Evolutionary conservation across 2,113 vertebrate species (phyloP), one percentile per base, ranked within the genome.

Genomic region (Spizaetus ornatus): DNA sequence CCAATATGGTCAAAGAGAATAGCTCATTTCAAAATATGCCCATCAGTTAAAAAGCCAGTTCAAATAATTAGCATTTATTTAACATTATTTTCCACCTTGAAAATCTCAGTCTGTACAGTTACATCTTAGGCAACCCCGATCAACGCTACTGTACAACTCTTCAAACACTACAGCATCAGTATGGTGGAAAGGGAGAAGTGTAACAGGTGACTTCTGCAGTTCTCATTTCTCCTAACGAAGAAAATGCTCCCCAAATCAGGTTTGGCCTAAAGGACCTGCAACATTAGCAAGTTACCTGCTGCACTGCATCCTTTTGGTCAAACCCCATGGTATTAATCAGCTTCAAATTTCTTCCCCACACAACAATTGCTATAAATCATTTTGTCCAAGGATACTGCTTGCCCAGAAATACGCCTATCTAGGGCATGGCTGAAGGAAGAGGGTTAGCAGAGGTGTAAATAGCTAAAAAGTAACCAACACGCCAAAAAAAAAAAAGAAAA

Each of bases 61-160:
- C 86, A 45, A 89, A 84, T 56, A 71, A 93, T 79, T 92, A 87
- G 38, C 62, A 93, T 74, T 74, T 90, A 45, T 82, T 78, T 73
- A 70, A 90, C 45, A 79, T 58, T 82, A 86, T 91, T 96, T 97
- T 95, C 69, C 43, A 96, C 86, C 72, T 76, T 96, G 50, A 89
- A 86, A 93, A 93, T 82, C 53, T 87, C 82, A 48, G 34, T 93
- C 88, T 82, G 38, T 52, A 61, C 55, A 25, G 21, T 53, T 56
- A 47, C 18, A 16, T 34, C 34, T 73, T 16, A 53, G 72, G 42
- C 40, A 88, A 42, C 4, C 6, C 26, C 47, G 29, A 56, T 34
- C 45, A 71, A 1, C 1, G 3, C 6, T 66, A 73, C 40, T 17
- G 13, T 40, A 50, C 63, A 56, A 25, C 17, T 48, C 34, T 58